Percentiles rank a stretch among this genome's conserved stretches.
Evolutionary conservation across 2,888 invertebrate species (phyloP).

Genomic region (Megamerina dolium): DNA sequence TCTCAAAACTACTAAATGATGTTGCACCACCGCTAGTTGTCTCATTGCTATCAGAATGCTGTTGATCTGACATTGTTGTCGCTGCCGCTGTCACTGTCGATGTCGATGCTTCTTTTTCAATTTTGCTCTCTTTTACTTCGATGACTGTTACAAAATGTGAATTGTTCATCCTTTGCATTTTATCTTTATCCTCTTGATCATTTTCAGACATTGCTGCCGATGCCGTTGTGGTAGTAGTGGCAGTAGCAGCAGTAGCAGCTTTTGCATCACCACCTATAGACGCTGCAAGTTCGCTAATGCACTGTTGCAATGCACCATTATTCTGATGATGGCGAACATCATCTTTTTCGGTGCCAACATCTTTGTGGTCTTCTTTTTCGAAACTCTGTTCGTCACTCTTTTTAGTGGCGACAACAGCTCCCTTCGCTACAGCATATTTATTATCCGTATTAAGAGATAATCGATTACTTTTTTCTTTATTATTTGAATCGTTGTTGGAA

Average conservation of each 20-base stretch:
- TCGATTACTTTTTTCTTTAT: conserved; percentile 34
- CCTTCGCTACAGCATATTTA: conserved; percentile 26
- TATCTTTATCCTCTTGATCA: conserved; percentile 14
- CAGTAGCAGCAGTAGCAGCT: conserved; percentile 17
- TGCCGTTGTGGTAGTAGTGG: conserved; percentile 6
- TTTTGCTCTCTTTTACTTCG: conserved; percentile 73
- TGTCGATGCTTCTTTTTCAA: too few relatives aligned
- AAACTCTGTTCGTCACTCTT: conserved; percentile 25
- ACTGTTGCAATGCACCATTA: conserved; percentile 53
- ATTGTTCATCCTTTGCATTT: too few relatives aligned
- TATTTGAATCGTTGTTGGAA: conserved; percentile 25
- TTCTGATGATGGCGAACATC: conserved; percentile 36
- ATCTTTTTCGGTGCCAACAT: conserved; percentile 44
- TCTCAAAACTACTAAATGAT: conserved; percentile 43
- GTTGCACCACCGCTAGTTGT: conserved; percentile 21
- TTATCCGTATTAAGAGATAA: conserved; percentile 42
- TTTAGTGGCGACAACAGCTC: conserved; percentile 16
- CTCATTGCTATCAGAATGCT: conserved; percentile 18
- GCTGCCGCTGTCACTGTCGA: too few relatives aligned
- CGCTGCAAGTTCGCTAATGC: conserved; percentile 65
- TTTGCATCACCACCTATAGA: conserved; percentile 34
- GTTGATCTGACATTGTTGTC: conserved; percentile 16
- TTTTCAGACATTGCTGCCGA: conserved; percentile 13
- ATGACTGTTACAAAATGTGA: conserved; percentile 78
- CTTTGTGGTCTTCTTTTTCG: conserved; percentile 44